Evolutionary conservation across 1,140 invertebrate species (phyloP).

Genomic region (Drosophila kurseongensis): DNA sequence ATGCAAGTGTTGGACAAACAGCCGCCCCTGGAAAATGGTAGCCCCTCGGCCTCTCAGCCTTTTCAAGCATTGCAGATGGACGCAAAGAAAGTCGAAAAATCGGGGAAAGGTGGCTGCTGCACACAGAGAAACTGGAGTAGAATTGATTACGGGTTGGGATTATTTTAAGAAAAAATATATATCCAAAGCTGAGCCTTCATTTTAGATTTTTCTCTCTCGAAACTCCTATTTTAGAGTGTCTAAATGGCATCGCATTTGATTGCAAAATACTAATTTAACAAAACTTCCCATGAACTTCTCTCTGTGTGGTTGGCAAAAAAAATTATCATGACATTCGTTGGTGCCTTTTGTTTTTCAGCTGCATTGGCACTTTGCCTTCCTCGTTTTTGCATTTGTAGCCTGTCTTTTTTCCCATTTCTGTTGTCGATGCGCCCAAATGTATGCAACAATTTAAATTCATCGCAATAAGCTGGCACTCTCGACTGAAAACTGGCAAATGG

Average conservation of each 20-base stretch:
- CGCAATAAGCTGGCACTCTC: slow-evolving; percentile 67
- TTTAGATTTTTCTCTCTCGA: too few species aligned
- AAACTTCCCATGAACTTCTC: background rate
- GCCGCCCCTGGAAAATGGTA: slow-evolving; percentile 10
- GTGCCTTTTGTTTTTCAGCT: slow-evolving; percentile 63
- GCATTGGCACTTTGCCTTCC: slow-evolving; percentile 34
- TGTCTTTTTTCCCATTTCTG: slow-evolving; percentile 22
- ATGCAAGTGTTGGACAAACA: slow-evolving; percentile 68
- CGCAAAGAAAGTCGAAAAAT: slow-evolving; percentile 21
- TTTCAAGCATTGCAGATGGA: slow-evolving; percentile 29
- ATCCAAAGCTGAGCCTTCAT: background rate
- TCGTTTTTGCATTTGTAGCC: slow-evolving; percentile 28
- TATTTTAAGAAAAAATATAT: background rate
- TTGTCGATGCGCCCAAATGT: slow-evolving; percentile 52
- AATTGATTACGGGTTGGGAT: background rate
- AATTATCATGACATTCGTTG: slow-evolving; percentile 75
- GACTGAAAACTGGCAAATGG: slow-evolving; percentile 52
- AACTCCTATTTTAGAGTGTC: too few species aligned
- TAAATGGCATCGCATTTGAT: too few species aligned
- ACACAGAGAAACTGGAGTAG: background rate
- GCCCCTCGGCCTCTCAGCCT: slow-evolving; percentile 14
- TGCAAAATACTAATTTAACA: too few species aligned
- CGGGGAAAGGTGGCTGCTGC: slow-evolving; percentile 9
- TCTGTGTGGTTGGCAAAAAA: slow-evolving; percentile 25
- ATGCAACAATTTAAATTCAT: slow-evolving; percentile 83